A percentile compares a stretch with the other conserved stretches of the same genome.
Evolutionary conservation across 2,888 invertebrate species (phyloP).

Genomic region (Epinotia nisella): DNA sequence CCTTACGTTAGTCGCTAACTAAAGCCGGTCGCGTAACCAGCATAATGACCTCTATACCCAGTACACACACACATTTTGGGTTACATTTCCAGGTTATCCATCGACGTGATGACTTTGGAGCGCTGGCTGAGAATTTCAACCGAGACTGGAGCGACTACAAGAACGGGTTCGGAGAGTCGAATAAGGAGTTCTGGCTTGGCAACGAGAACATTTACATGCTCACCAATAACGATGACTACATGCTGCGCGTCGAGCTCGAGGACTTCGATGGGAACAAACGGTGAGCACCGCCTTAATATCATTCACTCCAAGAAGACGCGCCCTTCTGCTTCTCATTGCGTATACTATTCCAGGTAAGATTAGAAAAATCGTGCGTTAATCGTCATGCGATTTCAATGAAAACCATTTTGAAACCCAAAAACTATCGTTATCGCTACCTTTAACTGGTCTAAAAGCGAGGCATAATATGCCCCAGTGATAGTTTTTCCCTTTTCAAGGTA

Average conservation of each 20-base stretch:
- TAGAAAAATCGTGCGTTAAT: too few relatives aligned
- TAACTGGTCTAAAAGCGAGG: too few relatives aligned
- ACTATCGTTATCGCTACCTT: too few relatives aligned
- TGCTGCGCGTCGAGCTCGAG: slow-evolving; percentile 93
- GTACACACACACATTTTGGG: neutral
- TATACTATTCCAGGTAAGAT: neutral
- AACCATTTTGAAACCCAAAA: too few relatives aligned
- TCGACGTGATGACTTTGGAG: slow-evolving; percentile 93
- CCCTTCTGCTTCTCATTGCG: neutral
- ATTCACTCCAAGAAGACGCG: neutral
- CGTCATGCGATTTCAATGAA: too few relatives aligned
- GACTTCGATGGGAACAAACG: slow-evolving; percentile 97
- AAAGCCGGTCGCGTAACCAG: too few relatives aligned
- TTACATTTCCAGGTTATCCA: slow-evolving; percentile 90
- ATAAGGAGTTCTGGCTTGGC: slow-evolving; percentile 96
- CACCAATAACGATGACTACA: slow-evolving; percentile 96
- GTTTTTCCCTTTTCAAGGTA: too few relatives aligned
- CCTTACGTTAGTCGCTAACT: too few relatives aligned
- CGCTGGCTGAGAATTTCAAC: slow-evolving; percentile 95
- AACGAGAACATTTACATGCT: slow-evolving; percentile 97
- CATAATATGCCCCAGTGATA: too few relatives aligned
- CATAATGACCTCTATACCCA: too few relatives aligned
- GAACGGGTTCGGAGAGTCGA: slow-evolving; percentile 96
- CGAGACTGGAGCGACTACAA: slow-evolving; percentile 97
- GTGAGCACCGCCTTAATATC: slow-evolving; percentile 70